These are phyloP conservation scores for Argopecten irradians DNA, from an alignment of 1,140 invertebrate species.

Conservation along the genomic window DNA sequence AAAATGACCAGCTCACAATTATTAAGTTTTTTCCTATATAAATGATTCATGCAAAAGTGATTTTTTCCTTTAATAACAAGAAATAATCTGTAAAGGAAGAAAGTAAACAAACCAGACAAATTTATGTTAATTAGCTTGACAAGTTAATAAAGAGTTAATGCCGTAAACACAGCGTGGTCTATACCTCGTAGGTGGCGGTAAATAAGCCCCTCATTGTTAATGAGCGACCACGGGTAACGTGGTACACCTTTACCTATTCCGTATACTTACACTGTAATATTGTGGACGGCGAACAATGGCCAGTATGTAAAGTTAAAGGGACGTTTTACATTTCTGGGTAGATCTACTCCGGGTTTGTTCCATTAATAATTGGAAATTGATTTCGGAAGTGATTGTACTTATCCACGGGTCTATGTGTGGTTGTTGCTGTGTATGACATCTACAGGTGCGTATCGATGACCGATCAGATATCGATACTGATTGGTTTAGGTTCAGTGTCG, in stretches of 20 bases:
- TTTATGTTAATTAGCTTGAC: constrained; percentile 2
- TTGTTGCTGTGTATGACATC: background rate
- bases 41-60: background rate
- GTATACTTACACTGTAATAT: background rate
- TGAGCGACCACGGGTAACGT: background rate
- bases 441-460: background rate
- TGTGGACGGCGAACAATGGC: background rate
- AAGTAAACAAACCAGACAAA: background rate
- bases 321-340: background rate
- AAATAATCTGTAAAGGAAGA: background rate
- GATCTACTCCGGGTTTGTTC: constrained; percentile 12
- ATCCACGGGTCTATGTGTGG: background rate
- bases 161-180: background rate
- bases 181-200: background rate
- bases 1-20: too few relatives aligned
- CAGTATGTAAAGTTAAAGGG: background rate
- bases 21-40: background rate
- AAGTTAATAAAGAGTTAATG: background rate
- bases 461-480: background rate
- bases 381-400: constrained; percentile 12
- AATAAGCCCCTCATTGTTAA: constrained; percentile 3
- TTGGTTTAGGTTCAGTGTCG: background rate
- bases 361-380: constrained; percentile 23
- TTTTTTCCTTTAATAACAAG: background rate
- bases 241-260: background rate